Percentiles rank a stretch among this genome's conserved stretches.
These are phyloP conservation scores for Phoxinus phoxinus DNA, from an alignment of 2,113 vertebrate genomes.

Conservation along the genomic window DNA sequence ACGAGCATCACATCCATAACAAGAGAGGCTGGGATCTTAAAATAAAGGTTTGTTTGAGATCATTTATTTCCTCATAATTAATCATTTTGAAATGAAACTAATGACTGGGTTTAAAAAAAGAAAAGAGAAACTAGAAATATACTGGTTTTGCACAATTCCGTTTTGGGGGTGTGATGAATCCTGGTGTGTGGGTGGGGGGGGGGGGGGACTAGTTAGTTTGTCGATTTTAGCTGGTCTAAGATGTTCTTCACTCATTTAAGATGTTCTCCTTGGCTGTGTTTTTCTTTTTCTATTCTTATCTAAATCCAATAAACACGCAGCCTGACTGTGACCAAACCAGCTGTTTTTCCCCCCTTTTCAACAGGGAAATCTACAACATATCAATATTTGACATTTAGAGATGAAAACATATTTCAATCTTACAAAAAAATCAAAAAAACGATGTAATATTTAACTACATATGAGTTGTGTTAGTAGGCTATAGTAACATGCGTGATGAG, in stretches of 20 bases:
- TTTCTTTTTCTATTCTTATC: no score
- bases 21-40: neutral
- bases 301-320: no score
- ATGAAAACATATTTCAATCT: neutral
- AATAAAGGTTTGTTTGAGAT: constrained; percentile 11
- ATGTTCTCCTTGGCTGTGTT: neutral
- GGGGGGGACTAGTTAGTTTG: neutral
- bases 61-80: neutral
- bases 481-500: neutral
- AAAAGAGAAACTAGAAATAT: constrained; percentile 12
- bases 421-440: neutral
- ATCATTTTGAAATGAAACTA: neutral
- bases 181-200: neutral
- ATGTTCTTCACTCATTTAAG: neutral
- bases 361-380: neutral
- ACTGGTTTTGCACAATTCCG: neutral
- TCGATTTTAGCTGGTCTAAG: neutral
- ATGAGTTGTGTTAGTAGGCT: neutral
- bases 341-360: no score
- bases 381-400: neutral
- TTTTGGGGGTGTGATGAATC: neutral
- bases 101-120: neutral
- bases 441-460: neutral
- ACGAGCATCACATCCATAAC: neutral
- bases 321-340: no score